Base-by-base conservation (phyloP, 2,888 invertebrate species). In the Teleiodes luculella region DNA sequence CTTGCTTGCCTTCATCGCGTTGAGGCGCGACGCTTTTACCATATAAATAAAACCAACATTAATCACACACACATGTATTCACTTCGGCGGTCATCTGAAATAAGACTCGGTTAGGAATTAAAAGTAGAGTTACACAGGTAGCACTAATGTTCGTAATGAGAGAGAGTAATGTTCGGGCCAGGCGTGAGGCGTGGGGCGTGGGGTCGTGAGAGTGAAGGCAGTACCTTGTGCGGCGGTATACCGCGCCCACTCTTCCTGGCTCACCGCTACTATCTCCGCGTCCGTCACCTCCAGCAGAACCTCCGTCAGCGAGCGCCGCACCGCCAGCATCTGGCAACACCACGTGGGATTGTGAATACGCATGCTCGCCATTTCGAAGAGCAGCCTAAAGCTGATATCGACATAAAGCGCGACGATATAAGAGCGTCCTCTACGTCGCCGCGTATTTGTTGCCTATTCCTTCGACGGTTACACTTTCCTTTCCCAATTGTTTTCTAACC, bases 261-360 rank as follows among this genome's bases (percentile, higher is more conserved):
- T 96, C 75, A 97, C 93, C 74, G 91, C 91, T 74, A 92, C 91
- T 77, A 98, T 96, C 91, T 97, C 96, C 82, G 94, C 94, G 82
- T 95, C 96, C 20, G 98, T 98, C 70, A 98, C 98, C 82, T 97
- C 97, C 69, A 98, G 91, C 58, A 99, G 92, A 72, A 98, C 95
- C 90, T 98, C 97, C 30, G 98, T 98, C 86, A 98, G 91, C 65
- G 95, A 94, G 59, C 94, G 92, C 58, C 98, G 93, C 51, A 98
- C 96, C 74, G 94, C 93, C 78, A 95, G 84, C 96, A 98, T 97
- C 96, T 96, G 83, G 13, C 31, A 1, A 35, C n/a, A 35, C n/a
- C 35, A 35, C 11, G n/a, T 10, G n/a, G 35, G 35, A 5, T 3
- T 4, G 4, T 31, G n/a, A n/a, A n/a, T n/a, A n/a, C n/a, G n/a